Percentiles rank a stretch among this genome's conserved stretches.
Conservation (phyloP, 2,113 vertebrate species). For the Vidua macroura region DNA sequence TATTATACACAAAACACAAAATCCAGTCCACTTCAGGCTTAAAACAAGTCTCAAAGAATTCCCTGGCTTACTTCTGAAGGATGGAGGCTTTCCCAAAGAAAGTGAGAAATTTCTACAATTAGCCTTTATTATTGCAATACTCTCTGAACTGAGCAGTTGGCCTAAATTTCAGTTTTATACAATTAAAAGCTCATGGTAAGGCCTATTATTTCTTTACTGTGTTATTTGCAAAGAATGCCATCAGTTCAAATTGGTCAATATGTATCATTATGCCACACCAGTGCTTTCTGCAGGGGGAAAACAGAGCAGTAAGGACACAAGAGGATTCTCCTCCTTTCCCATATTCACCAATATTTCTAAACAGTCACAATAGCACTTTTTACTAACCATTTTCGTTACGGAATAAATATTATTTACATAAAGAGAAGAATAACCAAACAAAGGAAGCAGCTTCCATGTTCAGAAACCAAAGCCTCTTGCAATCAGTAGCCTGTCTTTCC, state of each 20-base stretch:
- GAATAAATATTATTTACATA: not conserved
- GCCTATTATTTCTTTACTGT: not conserved
- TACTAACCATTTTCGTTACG: not conserved
- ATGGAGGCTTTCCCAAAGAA: not conserved
- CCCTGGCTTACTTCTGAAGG: not conserved
- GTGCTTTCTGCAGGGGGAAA: not conserved
- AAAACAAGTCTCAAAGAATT: not conserved
- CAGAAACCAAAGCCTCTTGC: not conserved
- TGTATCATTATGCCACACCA: not conserved
- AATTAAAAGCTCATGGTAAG: not conserved
- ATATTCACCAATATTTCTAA: not conserved
- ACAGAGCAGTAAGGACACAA: not conserved
- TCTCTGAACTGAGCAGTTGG: not conserved
- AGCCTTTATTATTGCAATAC: not conserved
- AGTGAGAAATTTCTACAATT: not conserved
- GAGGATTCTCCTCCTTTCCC: not conserved
- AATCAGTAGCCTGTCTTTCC: not conserved
- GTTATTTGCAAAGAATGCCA: not conserved
- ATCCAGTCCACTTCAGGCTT: not conserved
- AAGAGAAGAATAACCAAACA: not conserved
- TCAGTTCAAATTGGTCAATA: not conserved
- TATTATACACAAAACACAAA: slow-evolving; percentile 2
- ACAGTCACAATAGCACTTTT: not conserved
- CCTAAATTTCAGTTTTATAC: not conserved
- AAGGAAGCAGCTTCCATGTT: not conserved